Evolutionary conservation across 1,140 invertebrate genomes (phyloP).

Genomic region (Limonius californicus): DNA sequence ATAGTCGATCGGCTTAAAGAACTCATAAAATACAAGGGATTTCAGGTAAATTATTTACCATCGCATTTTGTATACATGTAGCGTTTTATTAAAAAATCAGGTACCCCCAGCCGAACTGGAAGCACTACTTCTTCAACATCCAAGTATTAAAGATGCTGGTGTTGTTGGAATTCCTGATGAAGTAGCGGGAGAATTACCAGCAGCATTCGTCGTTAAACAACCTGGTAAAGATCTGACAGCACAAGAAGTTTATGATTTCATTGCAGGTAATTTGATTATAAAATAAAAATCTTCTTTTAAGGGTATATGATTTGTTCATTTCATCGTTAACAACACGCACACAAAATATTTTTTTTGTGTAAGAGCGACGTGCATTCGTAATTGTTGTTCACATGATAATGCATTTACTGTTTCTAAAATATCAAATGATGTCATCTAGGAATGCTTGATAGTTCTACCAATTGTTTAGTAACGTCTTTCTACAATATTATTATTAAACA

Average conservation of each 20-base stretch:
- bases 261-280: constrained; percentile 51
- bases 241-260: constrained; percentile 50
- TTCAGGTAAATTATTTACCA: constrained; percentile 52
- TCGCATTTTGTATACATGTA: neutral
- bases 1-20: constrained; percentile 85
- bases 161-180: constrained; percentile 68
- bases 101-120: constrained; percentile 59
- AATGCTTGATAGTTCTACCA: too few species aligned
- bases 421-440: too few species aligned
- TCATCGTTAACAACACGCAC: too few species aligned
- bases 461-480: too few species aligned
- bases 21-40: constrained; percentile 80
- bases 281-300: too few species aligned
- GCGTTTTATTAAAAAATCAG: neutral
- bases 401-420: too few species aligned
- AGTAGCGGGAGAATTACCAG: constrained; percentile 63
- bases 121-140: constrained; percentile 61
- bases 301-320: too few species aligned
- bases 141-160: constrained; percentile 63
- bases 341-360: too few species aligned
- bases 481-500: too few species aligned
- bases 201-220: constrained; percentile 64
- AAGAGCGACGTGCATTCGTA: too few species aligned
- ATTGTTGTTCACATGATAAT: too few species aligned
- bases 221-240: constrained; percentile 46